These are phyloP conservation scores for Zelleria hepariella DNA, from an alignment of 2,888 invertebrate genomes.

Conservation along the genomic window DNA sequence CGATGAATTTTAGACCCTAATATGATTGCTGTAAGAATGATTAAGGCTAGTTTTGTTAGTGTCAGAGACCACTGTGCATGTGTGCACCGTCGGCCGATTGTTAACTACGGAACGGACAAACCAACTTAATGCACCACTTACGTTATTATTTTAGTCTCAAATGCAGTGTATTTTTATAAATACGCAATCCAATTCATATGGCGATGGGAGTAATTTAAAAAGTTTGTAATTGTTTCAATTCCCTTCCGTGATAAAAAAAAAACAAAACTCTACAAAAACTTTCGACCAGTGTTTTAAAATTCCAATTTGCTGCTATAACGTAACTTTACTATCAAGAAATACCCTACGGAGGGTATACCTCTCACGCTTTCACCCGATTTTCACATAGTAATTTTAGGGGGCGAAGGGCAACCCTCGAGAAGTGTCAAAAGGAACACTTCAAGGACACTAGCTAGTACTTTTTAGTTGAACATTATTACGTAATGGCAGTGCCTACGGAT, in stretches of 20 bases:
- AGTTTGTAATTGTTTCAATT: background rate
- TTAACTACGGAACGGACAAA: background rate
- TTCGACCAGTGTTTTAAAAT: too few species aligned
- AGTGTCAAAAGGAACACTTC: too few species aligned
- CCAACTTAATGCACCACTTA: conserved; percentile 1
- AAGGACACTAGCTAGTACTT: too few species aligned
- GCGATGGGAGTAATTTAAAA: background rate
- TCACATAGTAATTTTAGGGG: too few species aligned
- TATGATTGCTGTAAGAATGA: background rate
- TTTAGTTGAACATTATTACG: too few species aligned
- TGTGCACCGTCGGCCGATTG: background rate
- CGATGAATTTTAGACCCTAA: background rate
- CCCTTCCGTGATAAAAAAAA: background rate
- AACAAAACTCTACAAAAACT: background rate
- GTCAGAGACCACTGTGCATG: background rate
- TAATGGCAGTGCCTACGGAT: too few species aligned
- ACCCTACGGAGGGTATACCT: too few species aligned
- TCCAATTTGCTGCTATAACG: too few species aligned
- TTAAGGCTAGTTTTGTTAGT: background rate
- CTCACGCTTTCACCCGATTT: too few species aligned
- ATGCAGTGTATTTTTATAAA: background rate
- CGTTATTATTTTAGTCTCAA: background rate
- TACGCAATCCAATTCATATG: background rate
- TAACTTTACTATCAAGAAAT: too few species aligned
- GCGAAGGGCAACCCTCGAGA: too few species aligned